Conservation (phyloP, 2,888 invertebrate genomes). For the Orthosia gothica region DNA sequence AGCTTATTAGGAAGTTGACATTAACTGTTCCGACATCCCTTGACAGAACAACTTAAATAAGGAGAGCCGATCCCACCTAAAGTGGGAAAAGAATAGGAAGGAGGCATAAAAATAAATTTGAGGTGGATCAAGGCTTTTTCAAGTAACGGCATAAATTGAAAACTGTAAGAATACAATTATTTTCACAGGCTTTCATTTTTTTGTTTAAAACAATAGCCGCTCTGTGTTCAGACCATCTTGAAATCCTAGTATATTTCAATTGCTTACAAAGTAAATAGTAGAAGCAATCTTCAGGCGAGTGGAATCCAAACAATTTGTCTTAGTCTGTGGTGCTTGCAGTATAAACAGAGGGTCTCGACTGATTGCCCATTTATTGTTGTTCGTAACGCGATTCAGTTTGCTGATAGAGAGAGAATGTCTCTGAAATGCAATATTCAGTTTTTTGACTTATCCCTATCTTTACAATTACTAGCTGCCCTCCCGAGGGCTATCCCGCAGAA, state of each 20-base stretch:
- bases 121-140: no score
- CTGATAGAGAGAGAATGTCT: background rate
- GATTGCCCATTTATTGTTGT: constrained; percentile 29
- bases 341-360: constrained; percentile 19
- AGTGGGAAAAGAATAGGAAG: no score
- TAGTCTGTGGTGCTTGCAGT: constrained; percentile 19
- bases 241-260: background rate
- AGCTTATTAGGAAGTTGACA: no score
- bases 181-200: background rate
- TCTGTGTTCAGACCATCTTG: background rate
- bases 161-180: no score
- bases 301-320: constrained; percentile 32
- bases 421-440: background rate
- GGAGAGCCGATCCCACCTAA: no score
- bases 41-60: no score
- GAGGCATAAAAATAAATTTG: no score
- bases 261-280: constrained; percentile 22
- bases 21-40: no score
- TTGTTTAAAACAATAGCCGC: background rate
- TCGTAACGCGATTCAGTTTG: constrained; percentile 10
- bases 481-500: no score
- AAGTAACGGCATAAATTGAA: no score
- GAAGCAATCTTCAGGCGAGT: constrained; percentile 8
- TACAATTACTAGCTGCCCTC: no score
- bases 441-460: background rate